Evolutionary conservation across 2,888 invertebrate genomes (phyloP), one percentile per base, ranked within the genome.

Genomic region (Cistogaster globosa): DNA sequence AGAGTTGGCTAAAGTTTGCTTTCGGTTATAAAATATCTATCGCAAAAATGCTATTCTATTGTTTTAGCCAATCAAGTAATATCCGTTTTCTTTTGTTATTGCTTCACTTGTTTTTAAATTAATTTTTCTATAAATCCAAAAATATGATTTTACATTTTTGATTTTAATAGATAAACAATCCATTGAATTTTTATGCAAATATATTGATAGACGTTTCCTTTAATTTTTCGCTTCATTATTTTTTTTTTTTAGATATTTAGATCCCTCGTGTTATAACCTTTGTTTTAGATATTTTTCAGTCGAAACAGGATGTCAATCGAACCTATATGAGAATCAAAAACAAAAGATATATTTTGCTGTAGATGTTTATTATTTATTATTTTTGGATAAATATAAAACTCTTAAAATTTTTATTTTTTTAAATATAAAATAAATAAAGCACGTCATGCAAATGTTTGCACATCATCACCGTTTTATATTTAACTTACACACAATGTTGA

Each of bases 401-500:
- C 26, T 4, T 38, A 22, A 77, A 42, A 69, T 51, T 18, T 67
- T 58, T 63, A 57, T 42, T 84, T 48, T 69, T 69, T 74, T 63
- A n/a, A n/a, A n/a, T n/a, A 57, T 6, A 53, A 48, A 72, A 48
- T 60, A 75, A 5, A 6, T 60, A 58, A 75, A 79, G 75, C 82
- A 85, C 85, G 82, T 82, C 75, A 82, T 71, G 82, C 82, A 85
- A 82, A 85, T 85, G 57, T 85, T 85, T 82, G 67, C 85, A 79
- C 85, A 85, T 85, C 82, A 85, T 85, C 82, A 85, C 85, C 65
- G 75, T 75, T 71, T 79, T 67, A 38, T 74, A 32, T 20, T 8
- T 12, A 42, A 42, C 42, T 12, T 12, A 42, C 8, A 42, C 12
- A 11, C 9, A 42, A 12, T 12, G 42, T 42, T 42, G 2, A 42